Percentiles rank a stretch among this genome's conserved stretches.
Evolutionary conservation across 2,888 invertebrate species (phyloP).

Genomic region (Dicyrtoma fusca): DNA sequence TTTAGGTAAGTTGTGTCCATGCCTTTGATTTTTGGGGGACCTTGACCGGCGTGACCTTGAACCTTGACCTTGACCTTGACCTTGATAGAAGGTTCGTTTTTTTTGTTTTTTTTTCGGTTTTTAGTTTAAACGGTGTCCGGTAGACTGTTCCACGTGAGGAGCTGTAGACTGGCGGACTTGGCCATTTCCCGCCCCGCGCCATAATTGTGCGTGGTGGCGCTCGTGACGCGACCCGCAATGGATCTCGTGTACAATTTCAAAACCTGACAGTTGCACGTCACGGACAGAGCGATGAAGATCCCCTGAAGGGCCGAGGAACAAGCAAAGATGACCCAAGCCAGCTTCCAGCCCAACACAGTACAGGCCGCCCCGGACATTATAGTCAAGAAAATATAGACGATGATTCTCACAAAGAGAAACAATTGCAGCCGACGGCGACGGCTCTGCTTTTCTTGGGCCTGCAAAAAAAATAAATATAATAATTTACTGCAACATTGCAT

Average conservation of each 20-base stretch:
- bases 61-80: background rate
- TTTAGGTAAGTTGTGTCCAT: too few species aligned
- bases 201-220: conserved; percentile 50
- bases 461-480: conserved; percentile 56
- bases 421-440: conserved; percentile 66
- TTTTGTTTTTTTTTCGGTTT: conserved; percentile 1
- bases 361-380: conserved; percentile 60
- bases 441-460: conserved; percentile 67
- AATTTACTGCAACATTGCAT: too few species aligned
- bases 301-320: conserved; percentile 63
- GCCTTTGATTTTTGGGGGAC: background rate
- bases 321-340: conserved; percentile 60
- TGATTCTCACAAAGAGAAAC: conserved; percentile 66
- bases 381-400: conserved; percentile 62
- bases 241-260: conserved; percentile 56
- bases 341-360: conserved; percentile 56
- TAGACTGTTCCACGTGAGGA: conserved; percentile 56
- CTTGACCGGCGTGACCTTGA: background rate
- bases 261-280: conserved; percentile 67
- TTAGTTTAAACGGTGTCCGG: conserved; percentile 51
- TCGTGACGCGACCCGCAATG: conserved; percentile 47
- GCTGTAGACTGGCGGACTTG: conserved; percentile 56
- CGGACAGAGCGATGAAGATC: conserved; percentile 67
- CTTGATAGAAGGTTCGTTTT: background rate
- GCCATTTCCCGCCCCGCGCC: conserved; percentile 55